Evolutionary conservation across 2,888 invertebrate species (phyloP).

Genomic region (Melanargia galathea): DNA sequence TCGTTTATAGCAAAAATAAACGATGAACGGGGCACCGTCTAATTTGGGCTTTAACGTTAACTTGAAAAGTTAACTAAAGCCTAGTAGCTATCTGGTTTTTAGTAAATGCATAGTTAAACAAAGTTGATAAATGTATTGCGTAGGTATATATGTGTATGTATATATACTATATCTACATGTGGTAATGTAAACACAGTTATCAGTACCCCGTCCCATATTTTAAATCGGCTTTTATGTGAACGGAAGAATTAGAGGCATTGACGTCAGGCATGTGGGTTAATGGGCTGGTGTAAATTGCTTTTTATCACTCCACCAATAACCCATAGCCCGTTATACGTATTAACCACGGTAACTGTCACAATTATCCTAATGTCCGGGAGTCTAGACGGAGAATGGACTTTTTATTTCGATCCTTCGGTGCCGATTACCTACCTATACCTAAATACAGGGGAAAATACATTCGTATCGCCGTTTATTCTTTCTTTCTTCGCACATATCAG

Average conservation of each 20-base stretch:
- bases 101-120: too few species aligned
- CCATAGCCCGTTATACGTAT: slow-evolving; percentile 10
- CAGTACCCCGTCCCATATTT: slow-evolving; percentile 6
- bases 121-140: neutral
- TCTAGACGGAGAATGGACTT: neutral
- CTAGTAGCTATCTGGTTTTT: too few species aligned
- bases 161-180: too few species aligned
- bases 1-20: too few species aligned
- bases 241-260: slow-evolving; percentile 16
- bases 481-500: too few species aligned
- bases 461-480: too few species aligned
- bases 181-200: slow-evolving; percentile 5
- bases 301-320: slow-evolving; percentile 24
- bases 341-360: slow-evolving; percentile 14
- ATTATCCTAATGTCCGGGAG: neutral
- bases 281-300: slow-evolving; percentile 20
- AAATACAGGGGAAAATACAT: too few species aligned
- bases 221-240: slow-evolving; percentile 18
- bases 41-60: too few species aligned
- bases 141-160: neutral
- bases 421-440: neutral
- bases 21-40: too few species aligned
- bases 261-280: slow-evolving; percentile 25
- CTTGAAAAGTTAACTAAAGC: too few species aligned
- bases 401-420: neutral